phyloP scores from a whole-genome alignment of 2,113 vertebrate species.

The Tiliqua scincoides region DNA sequence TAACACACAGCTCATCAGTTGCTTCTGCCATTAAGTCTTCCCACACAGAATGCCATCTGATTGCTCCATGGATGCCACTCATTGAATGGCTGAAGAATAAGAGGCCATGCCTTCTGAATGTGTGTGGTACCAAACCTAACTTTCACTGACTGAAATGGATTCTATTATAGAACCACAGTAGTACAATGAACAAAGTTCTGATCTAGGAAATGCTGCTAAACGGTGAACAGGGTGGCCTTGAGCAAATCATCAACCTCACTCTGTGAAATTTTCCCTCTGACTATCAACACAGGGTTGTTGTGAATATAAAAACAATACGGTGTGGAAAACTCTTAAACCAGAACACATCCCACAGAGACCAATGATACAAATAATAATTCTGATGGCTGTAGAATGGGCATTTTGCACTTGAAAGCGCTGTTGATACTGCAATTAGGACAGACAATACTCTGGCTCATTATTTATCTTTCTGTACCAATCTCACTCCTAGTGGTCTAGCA shows the following conservation, averaged over 20 bases:
- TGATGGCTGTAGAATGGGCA: neutral
- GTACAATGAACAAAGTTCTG: neutral
- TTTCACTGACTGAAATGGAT: slow-evolving; percentile 6
- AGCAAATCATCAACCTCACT: neutral
- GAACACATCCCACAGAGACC: neutral
- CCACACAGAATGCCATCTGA: neutral
- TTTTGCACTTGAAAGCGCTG: neutral
- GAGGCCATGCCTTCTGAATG: neutral
- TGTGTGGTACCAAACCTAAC: neutral
- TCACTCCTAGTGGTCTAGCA: neutral
- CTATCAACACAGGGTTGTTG: neutral
- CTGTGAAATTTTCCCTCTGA: neutral
- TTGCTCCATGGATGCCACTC: neutral
- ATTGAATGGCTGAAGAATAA: neutral
- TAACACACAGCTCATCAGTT: slow-evolving; percentile 25
- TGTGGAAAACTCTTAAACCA: neutral
- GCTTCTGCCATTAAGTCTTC: slow-evolving; percentile 10
- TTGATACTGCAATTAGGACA: neutral
- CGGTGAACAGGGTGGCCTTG: neutral
- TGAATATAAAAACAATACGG: too few relatives aligned
- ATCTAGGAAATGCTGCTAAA: neutral
- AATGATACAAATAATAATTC: neutral
- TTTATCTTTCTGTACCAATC: neutral
- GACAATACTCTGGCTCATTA: neutral
- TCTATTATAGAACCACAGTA: neutral